Evolutionary conservation across 1,140 invertebrate genomes (phyloP), one percentile per base, ranked within the genome.

Genomic region (Brachionus manjavacas): DNA sequence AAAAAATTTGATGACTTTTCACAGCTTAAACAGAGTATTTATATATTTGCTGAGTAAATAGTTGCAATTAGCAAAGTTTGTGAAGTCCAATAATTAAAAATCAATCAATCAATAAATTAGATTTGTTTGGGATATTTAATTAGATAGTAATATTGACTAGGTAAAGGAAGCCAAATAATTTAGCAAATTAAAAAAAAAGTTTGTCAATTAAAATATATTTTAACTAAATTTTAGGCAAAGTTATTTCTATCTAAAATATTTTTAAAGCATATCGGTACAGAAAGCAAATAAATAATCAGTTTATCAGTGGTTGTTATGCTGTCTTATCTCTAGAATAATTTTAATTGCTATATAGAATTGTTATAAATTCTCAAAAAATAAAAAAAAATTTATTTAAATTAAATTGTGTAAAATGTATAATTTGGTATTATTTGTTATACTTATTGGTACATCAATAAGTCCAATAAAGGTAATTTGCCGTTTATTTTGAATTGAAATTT

Each of bases 141-240:
- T 72, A 72, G 35, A 72, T 72, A 20, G 68, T 35, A 72, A 68
- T 31, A 72, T 72, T 39, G 68, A 72, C 28, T 72, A 72, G 68
- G 28, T 39, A 72, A 16, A 72, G 68, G 68, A 72, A 72, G 31
- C 68, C 68, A 72, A 72, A 72, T 72, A 39, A 16, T 72, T 72
- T 16, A 72, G 31, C 64, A 14, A 72, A 39, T 35, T 35, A 39
- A 72, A 39, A 39, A 68, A 31, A 72, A 72, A 39, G 52, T 55
- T 55, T 55, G 52, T 55, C 52, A 55, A 55, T 55, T 55, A 55
- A 16, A 16, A 55, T n/a, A 55, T 20, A 55, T 55, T 16, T 8
- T 20, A 55, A 20, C 16, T 16, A 16, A 55, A 55, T 16, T 55
- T 16, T 55, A 20, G 31, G 7, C 31, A 35, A 35, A 3, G 31